Conservation (phyloP, 2,113 vertebrate species). For the Equus przewalskii region DNA sequence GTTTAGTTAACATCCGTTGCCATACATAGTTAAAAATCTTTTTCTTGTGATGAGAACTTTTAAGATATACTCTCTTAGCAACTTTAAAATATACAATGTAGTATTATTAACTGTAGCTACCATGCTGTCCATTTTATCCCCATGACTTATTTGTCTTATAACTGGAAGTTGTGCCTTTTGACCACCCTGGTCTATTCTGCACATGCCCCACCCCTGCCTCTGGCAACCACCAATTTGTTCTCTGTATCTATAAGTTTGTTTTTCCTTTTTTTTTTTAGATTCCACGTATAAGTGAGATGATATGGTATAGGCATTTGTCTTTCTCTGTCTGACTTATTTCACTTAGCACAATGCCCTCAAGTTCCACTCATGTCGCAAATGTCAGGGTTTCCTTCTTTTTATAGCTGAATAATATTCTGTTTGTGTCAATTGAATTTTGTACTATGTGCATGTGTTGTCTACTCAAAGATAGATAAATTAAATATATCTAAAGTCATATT, state of each 20-base stretch:
- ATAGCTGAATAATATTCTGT: not conserved
- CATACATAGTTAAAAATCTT: not conserved
- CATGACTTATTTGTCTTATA: not conserved
- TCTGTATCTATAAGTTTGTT: not conserved
- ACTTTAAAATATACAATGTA: not conserved
- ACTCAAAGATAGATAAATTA: not conserved
- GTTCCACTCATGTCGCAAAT: not conserved
- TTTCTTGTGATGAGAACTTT: not conserved
- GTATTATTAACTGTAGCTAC: not conserved
- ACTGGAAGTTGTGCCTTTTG: not conserved
- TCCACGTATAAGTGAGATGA: not conserved
- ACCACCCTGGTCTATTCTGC: not conserved
- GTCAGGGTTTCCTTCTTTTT: not conserved
- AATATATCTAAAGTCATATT: not conserved
- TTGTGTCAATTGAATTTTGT: not conserved
- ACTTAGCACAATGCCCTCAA: not conserved
- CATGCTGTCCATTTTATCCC: not conserved
- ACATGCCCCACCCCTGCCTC: not conserved
- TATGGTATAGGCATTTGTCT: not conserved
- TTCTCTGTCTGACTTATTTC: not conserved
- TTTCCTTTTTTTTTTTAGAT: not conserved
- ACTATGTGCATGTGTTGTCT: not conserved
- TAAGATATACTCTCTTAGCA: not conserved
- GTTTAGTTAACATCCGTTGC: not conserved
- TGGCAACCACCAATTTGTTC: not conserved